Percentiles rank a stretch among this genome's conserved stretches.
Conservation (phyloP, 2,797 vertebrate genomes). For the Megalops cyprinoides region DNA sequence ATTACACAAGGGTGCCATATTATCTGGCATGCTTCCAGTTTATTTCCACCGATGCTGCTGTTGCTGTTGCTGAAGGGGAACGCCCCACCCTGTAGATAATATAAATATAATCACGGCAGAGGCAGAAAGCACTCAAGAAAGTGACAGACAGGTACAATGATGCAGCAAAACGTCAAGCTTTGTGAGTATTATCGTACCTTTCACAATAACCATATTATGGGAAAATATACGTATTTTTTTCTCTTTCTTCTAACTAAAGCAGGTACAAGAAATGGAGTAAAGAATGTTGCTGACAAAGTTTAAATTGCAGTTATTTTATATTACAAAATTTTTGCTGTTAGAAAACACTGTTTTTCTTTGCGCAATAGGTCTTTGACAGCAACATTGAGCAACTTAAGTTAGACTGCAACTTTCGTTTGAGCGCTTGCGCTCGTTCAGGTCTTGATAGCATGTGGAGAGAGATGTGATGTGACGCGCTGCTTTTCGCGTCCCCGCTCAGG, state of each 20-base stretch:
- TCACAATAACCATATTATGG: neutral
- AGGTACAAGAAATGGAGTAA: too few relatives aligned
- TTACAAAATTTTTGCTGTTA: too few relatives aligned
- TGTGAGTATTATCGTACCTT: constrained; percentile 62
- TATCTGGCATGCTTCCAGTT: constrained; percentile 49
- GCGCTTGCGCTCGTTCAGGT: too few relatives aligned
- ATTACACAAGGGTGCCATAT: constrained; percentile 37
- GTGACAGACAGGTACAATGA: constrained; percentile 35
- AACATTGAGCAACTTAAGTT: too few relatives aligned
- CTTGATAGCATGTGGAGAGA: too few relatives aligned
- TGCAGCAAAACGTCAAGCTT: constrained; percentile 54
- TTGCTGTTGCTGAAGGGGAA: constrained; percentile 45
- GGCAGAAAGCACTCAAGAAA: constrained; percentile 40
- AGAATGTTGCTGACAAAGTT: too few relatives aligned
- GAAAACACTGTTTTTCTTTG: too few relatives aligned
- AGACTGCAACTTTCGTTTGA: too few relatives aligned
- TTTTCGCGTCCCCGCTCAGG: constrained; percentile 43
- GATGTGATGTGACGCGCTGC: too few relatives aligned
- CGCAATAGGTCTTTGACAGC: too few relatives aligned
- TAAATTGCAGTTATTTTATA: too few relatives aligned
- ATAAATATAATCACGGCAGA: constrained; percentile 56
- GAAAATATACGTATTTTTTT: neutral
- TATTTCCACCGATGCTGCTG: constrained; percentile 22
- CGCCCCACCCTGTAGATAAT: constrained; percentile 46
- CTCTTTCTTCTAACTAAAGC: too few relatives aligned